These are phyloP conservation scores for Calidris pugnax DNA, from an alignment of 2,113 vertebrate genomes.

Conservation along the genomic window DNA sequence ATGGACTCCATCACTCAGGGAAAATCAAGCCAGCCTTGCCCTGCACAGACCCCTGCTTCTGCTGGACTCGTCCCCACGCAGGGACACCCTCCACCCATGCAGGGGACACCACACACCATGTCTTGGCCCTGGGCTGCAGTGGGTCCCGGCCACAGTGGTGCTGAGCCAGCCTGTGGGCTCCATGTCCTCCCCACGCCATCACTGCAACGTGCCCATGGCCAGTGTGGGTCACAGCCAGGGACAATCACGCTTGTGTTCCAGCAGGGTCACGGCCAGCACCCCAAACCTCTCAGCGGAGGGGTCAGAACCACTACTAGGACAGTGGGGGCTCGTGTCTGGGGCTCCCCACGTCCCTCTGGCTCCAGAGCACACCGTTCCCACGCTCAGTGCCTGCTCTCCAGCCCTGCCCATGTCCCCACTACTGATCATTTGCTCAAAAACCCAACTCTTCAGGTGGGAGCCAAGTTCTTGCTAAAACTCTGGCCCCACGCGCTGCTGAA, in stretches of 20 bases:
- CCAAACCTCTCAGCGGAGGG: fast-evolving
- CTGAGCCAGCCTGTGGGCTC: neutral
- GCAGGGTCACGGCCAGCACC: neutral
- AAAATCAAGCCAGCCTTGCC: neutral
- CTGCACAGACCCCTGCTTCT: too few relatives aligned
- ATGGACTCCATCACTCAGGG: fast-evolving
- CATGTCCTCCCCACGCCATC: neutral
- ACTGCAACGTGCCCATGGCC: fast-evolving
- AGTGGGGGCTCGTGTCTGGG: fast-evolving
- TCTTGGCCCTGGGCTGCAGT: fast-evolving
- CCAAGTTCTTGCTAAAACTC: neutral
- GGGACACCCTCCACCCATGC: neutral
- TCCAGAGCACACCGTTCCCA: fast-evolving
- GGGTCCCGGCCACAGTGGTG: neutral
- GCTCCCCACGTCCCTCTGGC: neutral
- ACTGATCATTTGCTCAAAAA: fast-evolving
- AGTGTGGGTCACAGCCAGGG: neutral
- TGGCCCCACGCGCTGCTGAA: fast-evolving
- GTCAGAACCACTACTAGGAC: too few relatives aligned
- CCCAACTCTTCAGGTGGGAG: neutral
- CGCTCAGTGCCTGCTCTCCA: fast-evolving
- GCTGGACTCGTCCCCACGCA: neutral
- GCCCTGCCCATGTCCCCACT: neutral
- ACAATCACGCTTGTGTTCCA: fast-evolving
- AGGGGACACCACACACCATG: fast-evolving